Base-by-base conservation (phyloP, 2,888 invertebrate species). In the Lasioglossum oenotherae region DNA sequence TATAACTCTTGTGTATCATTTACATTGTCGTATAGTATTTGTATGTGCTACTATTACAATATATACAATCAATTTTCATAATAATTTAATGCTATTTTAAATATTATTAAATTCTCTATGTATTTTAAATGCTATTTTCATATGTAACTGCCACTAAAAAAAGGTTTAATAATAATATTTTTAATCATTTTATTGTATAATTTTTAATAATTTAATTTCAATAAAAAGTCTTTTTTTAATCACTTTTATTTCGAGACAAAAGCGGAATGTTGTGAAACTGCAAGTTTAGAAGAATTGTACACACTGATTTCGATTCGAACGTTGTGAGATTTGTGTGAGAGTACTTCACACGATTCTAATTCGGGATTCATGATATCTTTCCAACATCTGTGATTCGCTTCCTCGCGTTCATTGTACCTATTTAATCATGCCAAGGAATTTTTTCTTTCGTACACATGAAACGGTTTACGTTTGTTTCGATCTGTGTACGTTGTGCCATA, bases 391-490 rank as follows among this genome's bases (percentile, higher is more conserved):
- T 64, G 53, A 35, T 86, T 46, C 23, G 57, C 19, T 57, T 75
- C 19, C 35, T 35, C 31, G 35, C 35, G 35, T 60, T 78, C 35
- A n/a, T n/a, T 76, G 81, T 85, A 64, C 19, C 49, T 74, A 44
- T 74, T 84, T 74, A 81, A 86, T 86, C 86, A 81, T 75, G 80
- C n/a, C 74, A 35, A 46, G 10, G 35, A 53, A 35, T 31, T 84
- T 64, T 64, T 74, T 31, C n/a, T 76, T 73, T 53, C 31, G 19
- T 57, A 31, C 23, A 53, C 19, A 4, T 27, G 38, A 49, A 74
- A 78, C 38, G 27, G 44, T 60, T 27, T 16, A 10, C n/a, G 67
- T 76, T 78, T 85, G 81, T 85, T 76, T 78, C 76, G 41, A 38
- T 69, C 64, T n/a, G 73, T 23, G 31, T 0, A 46, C 14, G n/a